Evolutionary conservation across 2,113 vertebrate genomes (phyloP).

Genomic region (Dasyprocta punctata): DNA sequence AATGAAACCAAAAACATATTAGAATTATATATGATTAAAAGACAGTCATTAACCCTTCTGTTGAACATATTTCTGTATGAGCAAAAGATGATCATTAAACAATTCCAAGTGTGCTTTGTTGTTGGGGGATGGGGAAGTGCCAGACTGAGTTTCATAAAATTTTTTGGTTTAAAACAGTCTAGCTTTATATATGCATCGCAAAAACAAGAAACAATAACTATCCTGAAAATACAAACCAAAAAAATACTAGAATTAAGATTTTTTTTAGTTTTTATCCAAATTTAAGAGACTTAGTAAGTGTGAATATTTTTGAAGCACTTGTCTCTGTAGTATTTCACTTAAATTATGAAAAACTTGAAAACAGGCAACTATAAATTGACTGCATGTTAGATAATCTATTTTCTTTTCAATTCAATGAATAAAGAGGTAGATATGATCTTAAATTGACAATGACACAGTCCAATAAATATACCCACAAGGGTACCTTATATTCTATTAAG

Average conservation of each 20-base stretch:
- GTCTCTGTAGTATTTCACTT: background rate
- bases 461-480: conserved; percentile 60
- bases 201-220: background rate
- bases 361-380: conserved; percentile 17
- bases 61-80: conserved; percentile 8
- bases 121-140: background rate
- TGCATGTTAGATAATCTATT: conserved; percentile 58
- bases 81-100: background rate
- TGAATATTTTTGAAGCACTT: background rate
- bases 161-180: background rate
- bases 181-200: background rate
- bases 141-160: background rate
- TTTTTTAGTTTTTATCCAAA: background rate
- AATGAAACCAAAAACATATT: background rate
- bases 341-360: conserved; percentile 41
- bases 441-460: conserved; percentile 54
- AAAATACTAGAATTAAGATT: background rate
- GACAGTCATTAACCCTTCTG: background rate
- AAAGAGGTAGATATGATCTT: conserved; percentile 51
- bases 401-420: conserved; percentile 70
- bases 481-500: conserved; percentile 7
- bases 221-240: background rate
- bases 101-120: background rate
- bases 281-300: background rate
- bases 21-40: conserved; percentile 41